Conservation (phyloP, 2,113 vertebrate species). For the Ailurus styani region DNA sequence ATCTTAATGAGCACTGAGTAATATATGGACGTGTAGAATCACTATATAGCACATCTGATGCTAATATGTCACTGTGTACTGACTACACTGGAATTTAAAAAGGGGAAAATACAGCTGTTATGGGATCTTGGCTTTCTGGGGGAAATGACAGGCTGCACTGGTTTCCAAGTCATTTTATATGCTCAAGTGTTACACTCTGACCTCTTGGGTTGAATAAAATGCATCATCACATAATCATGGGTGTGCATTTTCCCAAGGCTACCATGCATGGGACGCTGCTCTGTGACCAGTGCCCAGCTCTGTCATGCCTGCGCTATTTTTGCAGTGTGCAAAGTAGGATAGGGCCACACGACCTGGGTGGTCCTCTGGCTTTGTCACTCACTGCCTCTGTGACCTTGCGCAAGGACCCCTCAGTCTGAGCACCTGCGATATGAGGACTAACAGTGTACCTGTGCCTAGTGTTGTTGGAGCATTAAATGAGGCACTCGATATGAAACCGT, state of each 20-base stretch:
- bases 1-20: background rate
- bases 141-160: background rate
- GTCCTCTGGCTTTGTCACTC: background rate
- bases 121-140: background rate
- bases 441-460: background rate
- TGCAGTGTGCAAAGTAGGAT: background rate
- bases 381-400: background rate
- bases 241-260: background rate
- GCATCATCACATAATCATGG: accelerated
- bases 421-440: background rate
- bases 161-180: background rate
- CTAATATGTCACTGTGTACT: background rate
- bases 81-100: background rate
- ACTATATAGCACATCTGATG: background rate
- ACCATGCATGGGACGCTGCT: background rate
- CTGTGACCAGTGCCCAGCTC: background rate
- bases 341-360: background rate
- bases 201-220: background rate
- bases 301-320: background rate
- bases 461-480: background rate
- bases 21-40: background rate
- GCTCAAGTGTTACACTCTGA: background rate
- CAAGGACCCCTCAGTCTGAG: background rate
- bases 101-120: background rate
- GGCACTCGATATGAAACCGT: background rate